Conservation (phyloP, 2,113 vertebrate species). For the Papio anubis region DNA sequence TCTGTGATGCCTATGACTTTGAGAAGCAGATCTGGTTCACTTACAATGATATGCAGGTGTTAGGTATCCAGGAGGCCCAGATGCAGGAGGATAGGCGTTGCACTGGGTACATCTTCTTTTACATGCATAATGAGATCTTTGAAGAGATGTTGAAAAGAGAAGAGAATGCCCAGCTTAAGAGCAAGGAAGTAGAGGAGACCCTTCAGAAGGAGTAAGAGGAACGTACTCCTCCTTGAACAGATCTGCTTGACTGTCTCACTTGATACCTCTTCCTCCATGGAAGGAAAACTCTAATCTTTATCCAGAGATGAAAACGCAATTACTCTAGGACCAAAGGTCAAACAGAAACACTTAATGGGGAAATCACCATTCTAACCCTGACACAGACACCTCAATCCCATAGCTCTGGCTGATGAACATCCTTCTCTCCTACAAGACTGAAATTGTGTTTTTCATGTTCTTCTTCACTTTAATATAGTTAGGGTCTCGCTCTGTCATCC, state of each 20-base stretch:
- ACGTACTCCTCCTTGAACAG: neutral
- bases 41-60: conserved; percentile 45
- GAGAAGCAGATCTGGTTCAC: conserved; percentile 35
- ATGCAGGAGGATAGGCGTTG: neutral
- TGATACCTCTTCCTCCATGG: neutral
- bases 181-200: neutral
- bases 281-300: conserved; percentile 1
- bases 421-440: neutral
- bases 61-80: neutral
- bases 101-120: conserved; percentile 68
- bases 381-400: neutral
- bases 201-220: neutral
- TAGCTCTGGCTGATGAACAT: neutral
- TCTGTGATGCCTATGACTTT: conserved; percentile 63
- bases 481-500: too few species aligned
- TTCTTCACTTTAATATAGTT: too few species aligned
- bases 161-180: neutral
- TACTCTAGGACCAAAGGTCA: neutral
- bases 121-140: conserved; percentile 69
- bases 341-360: neutral
- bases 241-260: neutral
- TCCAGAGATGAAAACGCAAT: neutral
- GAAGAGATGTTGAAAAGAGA: conserved; percentile 42
- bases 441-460: neutral
- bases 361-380: neutral